Base-by-base conservation (phyloP, 2,113 vertebrate species). In the Symphodus melops region DNA sequence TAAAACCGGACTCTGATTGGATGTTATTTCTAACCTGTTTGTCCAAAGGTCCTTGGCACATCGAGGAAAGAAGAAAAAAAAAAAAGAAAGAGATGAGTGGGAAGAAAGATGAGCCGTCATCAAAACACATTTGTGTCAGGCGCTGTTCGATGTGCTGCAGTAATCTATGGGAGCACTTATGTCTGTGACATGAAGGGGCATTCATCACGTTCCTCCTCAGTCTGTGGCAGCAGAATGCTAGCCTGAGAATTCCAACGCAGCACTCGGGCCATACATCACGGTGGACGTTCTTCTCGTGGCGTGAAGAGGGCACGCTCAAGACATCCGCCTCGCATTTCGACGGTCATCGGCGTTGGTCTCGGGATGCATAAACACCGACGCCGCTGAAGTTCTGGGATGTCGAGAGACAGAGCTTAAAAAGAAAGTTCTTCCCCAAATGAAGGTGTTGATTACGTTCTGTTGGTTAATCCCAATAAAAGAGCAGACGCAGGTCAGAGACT, bases 71-170 rank as follows among this genome's bases (percentile, higher is more conserved):
- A 42, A 89, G 62, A 82, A 84, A 82, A 77, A 9, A 42, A 89
- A 66, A 82, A 85, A 82, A 78, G 9, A 70, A 53, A 71, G 49
- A 84, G 82, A 85, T 60, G 89, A 85, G 75, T 28, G 36, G 61
- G 79, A 93, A 90, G 90, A 93, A 88, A 84, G 90, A 92, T 91
- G 90, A 92, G 89, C 89, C 83, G 66, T 91, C 88, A 77, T 75
- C 70, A 66, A 37, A 83, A 86, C 85, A 88, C 88, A 89, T 91
- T 88, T 90, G 88, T 86, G 86, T 91, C 91, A 76, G 88, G 72
- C 76, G 28, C 51, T 78, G 86, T 91, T 85, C 79, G 59, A 72
- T 61, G 84, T 85, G 89, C 85, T 84, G 89, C 72, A 54, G 87
- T 87, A 91, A 93, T 93, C 86, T 91, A 92, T 88, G 89, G 74